Evolutionary conservation across 1,140 invertebrate species (phyloP), one percentile per base, ranked within the genome.

Genomic region (Drosophila mojavensis): DNA sequence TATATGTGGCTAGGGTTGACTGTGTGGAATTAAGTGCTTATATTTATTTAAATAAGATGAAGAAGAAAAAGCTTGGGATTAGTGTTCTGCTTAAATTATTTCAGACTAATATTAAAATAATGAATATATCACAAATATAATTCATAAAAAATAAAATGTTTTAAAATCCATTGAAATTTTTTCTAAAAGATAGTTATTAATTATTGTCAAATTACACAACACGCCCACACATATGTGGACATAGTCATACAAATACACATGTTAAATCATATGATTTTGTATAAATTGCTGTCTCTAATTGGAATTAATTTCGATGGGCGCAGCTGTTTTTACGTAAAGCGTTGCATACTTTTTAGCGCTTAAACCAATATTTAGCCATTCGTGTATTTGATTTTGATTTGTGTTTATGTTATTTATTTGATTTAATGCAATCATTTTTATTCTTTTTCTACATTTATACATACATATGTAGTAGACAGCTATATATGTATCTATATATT

Each of bases 291-390:
- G 28, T 1, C 17, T 3, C 9, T 78, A 67, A 59, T 72, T 71
- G 75, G 53, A 78, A 78, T 71, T 79, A 58, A 54, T 55, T 59
- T 58, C 43, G 39, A 43, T 39, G 13, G 55, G 3, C 9, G 48
- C 61, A 69, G 56, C 20, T 78, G 61, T 53, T 66, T 45, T 68
- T 41, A 51, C 36, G 33, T 17, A 64, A 76, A 68, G 17, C 62
- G 53, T 47, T 72, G 79, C 75, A 83, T 83, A 75, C 75, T 82
- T 81, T 81, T 66, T 36, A 50, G 74, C 39, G 58, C 39, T 53
- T 59, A 53, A 48, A 83, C 70, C 75, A 83, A 82, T 75, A 75
- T 82, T 78, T 75, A 48, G 51, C 10, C 41, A 33, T n/a, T 20
- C 28, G 53, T 66, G 20, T 60, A 63, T 81, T 83, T 82, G 75